phyloP scores from a whole-genome alignment of 2,113 vertebrate species.

The Otocyon megalotis region DNA sequence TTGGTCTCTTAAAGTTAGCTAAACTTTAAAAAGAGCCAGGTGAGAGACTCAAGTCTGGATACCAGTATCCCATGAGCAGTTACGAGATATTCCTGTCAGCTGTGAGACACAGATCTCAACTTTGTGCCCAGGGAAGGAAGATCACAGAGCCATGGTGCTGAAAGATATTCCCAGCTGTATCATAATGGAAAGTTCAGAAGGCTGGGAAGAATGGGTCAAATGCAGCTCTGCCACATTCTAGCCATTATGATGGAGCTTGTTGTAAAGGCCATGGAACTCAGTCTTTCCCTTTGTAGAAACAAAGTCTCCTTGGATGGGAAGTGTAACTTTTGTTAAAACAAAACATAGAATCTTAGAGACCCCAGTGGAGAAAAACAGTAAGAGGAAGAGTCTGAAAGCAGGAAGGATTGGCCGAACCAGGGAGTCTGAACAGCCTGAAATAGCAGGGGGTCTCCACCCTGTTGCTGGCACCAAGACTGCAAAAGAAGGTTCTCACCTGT shows the following conservation, averaged over 20 bases:
- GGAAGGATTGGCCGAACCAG: not conserved
- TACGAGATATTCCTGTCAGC: not conserved
- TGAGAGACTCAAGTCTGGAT: not conserved
- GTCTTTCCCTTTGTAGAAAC: not conserved
- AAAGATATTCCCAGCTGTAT: not conserved
- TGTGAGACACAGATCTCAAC: not conserved
- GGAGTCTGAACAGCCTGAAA: not conserved
- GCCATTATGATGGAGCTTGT: not conserved
- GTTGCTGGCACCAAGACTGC: not conserved
- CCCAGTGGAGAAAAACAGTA: not conserved
- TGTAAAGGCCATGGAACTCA: not conserved
- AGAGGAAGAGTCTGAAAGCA: not conserved
- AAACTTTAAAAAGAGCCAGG: not conserved
- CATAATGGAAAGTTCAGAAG: not conserved
- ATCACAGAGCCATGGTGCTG: not conserved
- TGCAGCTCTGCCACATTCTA: not conserved
- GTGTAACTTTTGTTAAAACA: not conserved
- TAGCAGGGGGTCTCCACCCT: not conserved
- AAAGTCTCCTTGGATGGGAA: not conserved
- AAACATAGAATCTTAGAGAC: not conserved
- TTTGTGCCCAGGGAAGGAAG: not conserved
- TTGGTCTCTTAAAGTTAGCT: not conserved
- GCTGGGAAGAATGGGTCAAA: not conserved
- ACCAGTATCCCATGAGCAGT: not conserved
- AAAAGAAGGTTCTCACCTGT: not conserved